Conservation (phyloP, 2,888 invertebrate species). For the Panzeria rudis region DNA sequence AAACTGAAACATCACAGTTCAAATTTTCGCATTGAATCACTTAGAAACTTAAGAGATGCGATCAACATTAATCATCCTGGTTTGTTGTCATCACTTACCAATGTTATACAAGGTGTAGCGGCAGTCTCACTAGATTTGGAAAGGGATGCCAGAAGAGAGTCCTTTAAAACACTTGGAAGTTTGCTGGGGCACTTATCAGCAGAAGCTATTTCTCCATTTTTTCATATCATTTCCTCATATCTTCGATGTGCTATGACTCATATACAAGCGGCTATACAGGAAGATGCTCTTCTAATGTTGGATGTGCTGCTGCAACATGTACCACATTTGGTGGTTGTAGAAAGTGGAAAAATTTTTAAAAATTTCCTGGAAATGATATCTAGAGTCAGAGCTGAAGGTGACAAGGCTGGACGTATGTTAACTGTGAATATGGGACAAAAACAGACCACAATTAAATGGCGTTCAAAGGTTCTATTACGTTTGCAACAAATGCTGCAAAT, state of each 20-base stretch:
- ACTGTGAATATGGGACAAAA: slow-evolving; percentile 89
- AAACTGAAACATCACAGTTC: slow-evolving; percentile 84
- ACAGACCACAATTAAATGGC: slow-evolving; percentile 91
- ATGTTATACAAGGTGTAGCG: slow-evolving; percentile 88
- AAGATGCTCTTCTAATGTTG: slow-evolving; percentile 91
- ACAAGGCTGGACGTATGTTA: slow-evolving; percentile 88
- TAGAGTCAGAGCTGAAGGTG: slow-evolving; percentile 87
- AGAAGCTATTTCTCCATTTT: slow-evolving; percentile 86
- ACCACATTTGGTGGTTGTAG: slow-evolving; percentile 87
- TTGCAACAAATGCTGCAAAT: slow-evolving; percentile 86
- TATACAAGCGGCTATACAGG: slow-evolving; percentile 91
- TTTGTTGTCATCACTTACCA: slow-evolving; percentile 86
- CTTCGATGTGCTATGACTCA: slow-evolving; percentile 96
- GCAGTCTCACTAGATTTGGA: slow-evolving; percentile 90
- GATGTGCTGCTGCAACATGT: slow-evolving; percentile 89
- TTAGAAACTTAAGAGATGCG: slow-evolving; percentile 80
- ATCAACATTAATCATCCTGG: slow-evolving; percentile 84
- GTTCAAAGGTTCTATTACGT: slow-evolving; percentile 89
- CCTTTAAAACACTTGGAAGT: slow-evolving; percentile 84
- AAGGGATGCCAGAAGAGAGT: slow-evolving; percentile 84
- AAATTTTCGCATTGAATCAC: slow-evolving; percentile 81
- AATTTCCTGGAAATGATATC: slow-evolving; percentile 95
- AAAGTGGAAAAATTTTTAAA: slow-evolving; percentile 89
- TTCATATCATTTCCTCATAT: slow-evolving; percentile 90
- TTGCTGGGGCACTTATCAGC: slow-evolving; percentile 76